Conservation (phyloP, 2,113 vertebrate genomes). For the Pan troglodytes region NHGRI_mPanTro3-v2.1_pri NC_072398.2:167449501-167450000, state of each 20-base stretch:
- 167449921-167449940: slow-evolving; percentile 25
- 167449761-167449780: neutral
- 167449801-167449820: slow-evolving; percentile 25
- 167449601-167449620: neutral
- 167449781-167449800: neutral
- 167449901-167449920: neutral
- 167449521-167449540: neutral
- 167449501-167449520: neutral
- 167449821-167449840: slow-evolving; percentile 1
- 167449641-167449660: neutral
- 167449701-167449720: neutral
- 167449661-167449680: slow-evolving; percentile 24
- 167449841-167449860: slow-evolving; percentile 43
- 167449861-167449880: neutral
- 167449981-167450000: slow-evolving; percentile 11
- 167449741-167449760: slow-evolving; percentile 6
- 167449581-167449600: neutral
- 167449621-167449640: neutral
- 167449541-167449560: slow-evolving; percentile 22
- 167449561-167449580: neutral
- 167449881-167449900: slow-evolving; percentile 15
- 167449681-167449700: slow-evolving; percentile 38
- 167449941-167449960: slow-evolving; percentile 54
- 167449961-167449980: slow-evolving; percentile 46
- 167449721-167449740: neutral